Conservation (phyloP, 2,888 invertebrate species). For the Ophion costatus region DNA sequence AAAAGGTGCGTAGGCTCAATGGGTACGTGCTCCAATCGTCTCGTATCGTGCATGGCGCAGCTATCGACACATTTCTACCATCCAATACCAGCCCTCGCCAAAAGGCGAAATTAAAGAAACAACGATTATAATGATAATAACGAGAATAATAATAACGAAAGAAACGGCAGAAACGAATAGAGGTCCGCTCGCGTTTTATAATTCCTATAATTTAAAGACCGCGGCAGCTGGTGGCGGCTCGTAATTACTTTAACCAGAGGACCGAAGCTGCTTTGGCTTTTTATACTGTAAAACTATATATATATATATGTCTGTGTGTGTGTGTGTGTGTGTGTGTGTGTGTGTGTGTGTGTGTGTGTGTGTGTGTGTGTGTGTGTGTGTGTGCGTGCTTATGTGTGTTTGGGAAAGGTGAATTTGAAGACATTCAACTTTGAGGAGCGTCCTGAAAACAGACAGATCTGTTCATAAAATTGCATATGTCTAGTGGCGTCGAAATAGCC, state of each 20-base stretch:
- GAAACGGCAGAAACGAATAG: constrained; percentile 60
- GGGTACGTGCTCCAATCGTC: too few relatives aligned
- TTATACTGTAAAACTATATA: constrained; percentile 36
- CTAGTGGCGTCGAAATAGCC: neutral
- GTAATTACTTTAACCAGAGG: constrained; percentile 83
- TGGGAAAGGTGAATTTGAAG: too few relatives aligned
- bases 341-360: too few relatives aligned
- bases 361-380: too few relatives aligned
- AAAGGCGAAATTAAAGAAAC: constrained; percentile 21
- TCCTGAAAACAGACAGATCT: neutral
- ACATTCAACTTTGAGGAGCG: neutral
- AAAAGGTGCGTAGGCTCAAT: too few relatives aligned
- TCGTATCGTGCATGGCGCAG: too few relatives aligned
- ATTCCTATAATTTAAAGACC: constrained; percentile 83
- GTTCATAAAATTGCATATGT: neutral
- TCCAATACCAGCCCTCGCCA: neutral
- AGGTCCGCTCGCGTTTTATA: constrained; percentile 80
- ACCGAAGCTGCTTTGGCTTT: constrained; percentile 70
- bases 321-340: too few relatives aligned
- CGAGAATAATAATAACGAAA: constrained; percentile 20
- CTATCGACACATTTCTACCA: neutral
- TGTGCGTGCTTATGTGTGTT: too few relatives aligned
- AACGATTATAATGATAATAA: neutral
- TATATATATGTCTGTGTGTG: too few relatives aligned
- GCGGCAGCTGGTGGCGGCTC: constrained; percentile 82